These are phyloP conservation scores for Semaprochilodus insignis DNA, from an alignment of 2,797 vertebrate genomes.

Conservation along the genomic window DNA sequence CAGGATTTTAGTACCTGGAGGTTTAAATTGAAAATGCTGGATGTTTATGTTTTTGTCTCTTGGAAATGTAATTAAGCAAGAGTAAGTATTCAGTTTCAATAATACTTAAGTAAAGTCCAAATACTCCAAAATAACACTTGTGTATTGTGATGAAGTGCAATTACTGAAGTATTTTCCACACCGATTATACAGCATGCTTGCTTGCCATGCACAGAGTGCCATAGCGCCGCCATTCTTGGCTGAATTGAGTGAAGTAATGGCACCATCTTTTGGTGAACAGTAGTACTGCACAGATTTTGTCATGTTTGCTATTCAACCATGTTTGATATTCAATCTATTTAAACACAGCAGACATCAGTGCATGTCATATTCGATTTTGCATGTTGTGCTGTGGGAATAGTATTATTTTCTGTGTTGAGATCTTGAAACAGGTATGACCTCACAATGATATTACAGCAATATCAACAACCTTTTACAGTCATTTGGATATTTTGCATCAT, in stretches of 20 bases:
- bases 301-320: neutral
- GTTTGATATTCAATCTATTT: too few relatives aligned
- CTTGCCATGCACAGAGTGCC: neutral
- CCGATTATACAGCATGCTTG: too few relatives aligned
- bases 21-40: neutral
- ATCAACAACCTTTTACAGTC: too few relatives aligned
- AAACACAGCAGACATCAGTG: too few relatives aligned
- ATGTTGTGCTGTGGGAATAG: too few relatives aligned
- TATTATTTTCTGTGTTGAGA: too few relatives aligned
- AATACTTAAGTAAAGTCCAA: neutral
- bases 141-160: too few relatives aligned
- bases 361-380: too few relatives aligned
- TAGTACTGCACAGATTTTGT: neutral
- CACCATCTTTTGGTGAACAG: conserved; percentile 49
- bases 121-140: neutral
- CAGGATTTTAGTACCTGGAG: neutral
- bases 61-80: neutral
- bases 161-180: too few relatives aligned
- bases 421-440: too few relatives aligned
- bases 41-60: neutral
- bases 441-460: too few relatives aligned
- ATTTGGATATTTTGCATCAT: too few relatives aligned
- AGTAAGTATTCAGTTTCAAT: neutral
- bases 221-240: neutral
- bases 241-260: conserved; percentile 26